Base-by-base conservation (phyloP, 1,140 invertebrate genomes). In the Drosophila tsacasi region DNA sequence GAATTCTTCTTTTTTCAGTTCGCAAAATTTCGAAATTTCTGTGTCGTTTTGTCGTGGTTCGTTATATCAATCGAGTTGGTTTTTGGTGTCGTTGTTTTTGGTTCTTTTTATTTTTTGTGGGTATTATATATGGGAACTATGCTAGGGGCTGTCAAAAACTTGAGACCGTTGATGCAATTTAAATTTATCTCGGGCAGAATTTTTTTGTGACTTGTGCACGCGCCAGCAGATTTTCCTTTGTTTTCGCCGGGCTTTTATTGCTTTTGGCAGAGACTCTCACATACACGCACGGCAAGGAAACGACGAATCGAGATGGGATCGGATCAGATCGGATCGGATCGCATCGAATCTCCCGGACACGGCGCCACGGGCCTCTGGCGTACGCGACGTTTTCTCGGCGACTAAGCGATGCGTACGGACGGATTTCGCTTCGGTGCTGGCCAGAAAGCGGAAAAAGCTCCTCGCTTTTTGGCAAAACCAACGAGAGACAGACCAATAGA, bases 91-190 rank as follows among this genome's bases (percentile, higher is more conserved):
- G 66, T 66, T 73, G 27, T 60, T 62, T 44, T 30, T 50, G 17
- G 49, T 52, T 30, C 27, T 66, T 64, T 30, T 25, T 49, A 25
- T 78, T 52, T 13, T 44, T 50, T 49, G 46, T 44, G 35, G 54
- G 54, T 55, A 57, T 57, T 57, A 57, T 55, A 17, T 32, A 12
- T 19, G 44, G 59, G 37, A 19, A 62, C 63, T 65, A 71, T 71
- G 64, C 67, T 71, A 68, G 78, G 73, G 59, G 55, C 69, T 85
- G 83, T 85, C 81, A 81, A 78, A 87, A 89, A 87, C 58, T 78
- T 79, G 83, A 86, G 79, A 86, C 80, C 75, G 79, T 67, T 82
- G 52, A 81, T 81, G 69, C 65, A 83, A 83, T 80, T 89, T 89
- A 89, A 78, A 78, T 89, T 84, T 83, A 87, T 83, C 77, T 79